Base-by-base conservation (phyloP, 2,888 invertebrate species). In the Ichneumoninae sp. region DNA sequence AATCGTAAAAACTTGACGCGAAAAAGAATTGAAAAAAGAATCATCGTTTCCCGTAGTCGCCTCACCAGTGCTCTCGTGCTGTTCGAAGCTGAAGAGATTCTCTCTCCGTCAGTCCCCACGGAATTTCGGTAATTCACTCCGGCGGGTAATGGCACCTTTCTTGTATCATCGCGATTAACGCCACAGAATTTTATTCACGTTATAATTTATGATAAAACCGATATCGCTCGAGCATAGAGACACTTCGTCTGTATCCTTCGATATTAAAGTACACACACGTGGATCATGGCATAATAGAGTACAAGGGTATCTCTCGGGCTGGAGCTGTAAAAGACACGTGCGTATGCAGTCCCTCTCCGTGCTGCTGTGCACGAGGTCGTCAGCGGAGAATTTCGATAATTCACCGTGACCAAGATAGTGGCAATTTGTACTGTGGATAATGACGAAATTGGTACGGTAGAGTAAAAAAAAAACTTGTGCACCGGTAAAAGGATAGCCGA, bases 91-190 rank as follows among this genome's bases (percentile, higher is more conserved):
- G 26, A 40, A 54, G 71, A 26, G 57, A 76, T 76, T 66, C 19
- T 52, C 22, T 16, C 10, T n/a, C 13, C 13, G 44, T n/a, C n/a
- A 16, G 16, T 70, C 22, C 26, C 40, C 33, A 74, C 52, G 77
- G 72, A 74, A 84, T 84, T 80, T 80, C 54, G 62, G 72, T 80
- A 80, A 84, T 80, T 77, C 83, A 69, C 77, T 72, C 52, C 62
- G 54, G 60, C 71, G 72, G 76, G 52, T 83, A 83, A 76, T 80
- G 80, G 72, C 68, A 83, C 76, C 83, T 80, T 40, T 40, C 60
- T 47, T 68, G 62, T 72, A 72, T 80, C 54, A 47, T 26, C 36
- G 40, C 65, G 70, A 83, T 79, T 66, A 36, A 50, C 69, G 33
- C 26, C 65, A 70, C 47, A 60, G 62, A 54, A 74, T 83, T 50